Evolutionary conservation across 2,888 invertebrate genomes (phyloP).

Genomic region (Hirtodrosophila cameraria): DNA sequence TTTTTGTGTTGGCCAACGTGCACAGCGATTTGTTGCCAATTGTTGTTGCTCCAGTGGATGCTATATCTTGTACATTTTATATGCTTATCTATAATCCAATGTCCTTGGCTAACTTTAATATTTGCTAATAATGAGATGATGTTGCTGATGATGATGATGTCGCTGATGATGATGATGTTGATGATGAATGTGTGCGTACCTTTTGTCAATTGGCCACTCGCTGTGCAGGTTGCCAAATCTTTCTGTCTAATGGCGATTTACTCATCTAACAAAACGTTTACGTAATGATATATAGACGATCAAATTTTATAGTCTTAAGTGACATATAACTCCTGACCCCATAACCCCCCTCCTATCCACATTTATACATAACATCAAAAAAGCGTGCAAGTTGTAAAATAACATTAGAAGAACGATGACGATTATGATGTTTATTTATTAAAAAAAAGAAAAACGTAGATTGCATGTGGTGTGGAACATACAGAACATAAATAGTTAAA

Average conservation of each 20-base stretch:
- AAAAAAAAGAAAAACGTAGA: constrained; percentile 8
- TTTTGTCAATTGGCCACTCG: constrained; percentile 51
- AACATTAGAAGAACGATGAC: constrained; percentile 52
- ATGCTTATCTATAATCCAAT: constrained; percentile 35
- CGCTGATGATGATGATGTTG: constrained; percentile 14
- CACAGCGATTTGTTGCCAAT: constrained; percentile 60
- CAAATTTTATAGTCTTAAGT: constrained; percentile 69
- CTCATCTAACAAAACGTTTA: constrained; percentile 52
- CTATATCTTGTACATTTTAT: constrained; percentile 68
- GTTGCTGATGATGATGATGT: constrained; percentile 17
- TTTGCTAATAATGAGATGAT: too few relatives aligned
- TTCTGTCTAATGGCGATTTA: too few relatives aligned
- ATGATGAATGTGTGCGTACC: constrained; percentile 23
- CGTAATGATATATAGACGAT: constrained; percentile 65
- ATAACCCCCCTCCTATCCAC: background rate
- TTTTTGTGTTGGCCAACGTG: constrained; percentile 33
- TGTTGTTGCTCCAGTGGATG: constrained; percentile 28
- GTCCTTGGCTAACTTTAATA: constrained; percentile 35
- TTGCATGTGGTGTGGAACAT: constrained; percentile 22
- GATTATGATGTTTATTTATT: constrained; percentile 64
- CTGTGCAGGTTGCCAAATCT: constrained; percentile 39
- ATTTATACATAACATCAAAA: constrained; percentile 34
- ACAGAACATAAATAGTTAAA: constrained; percentile 16
- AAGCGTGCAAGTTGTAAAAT: constrained; percentile 65
- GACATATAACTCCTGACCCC: constrained; percentile 30